These are phyloP conservation scores for Leptodactylus fuscus DNA, from an alignment of 2,113 vertebrate genomes.

Conservation along the genomic window DNA sequence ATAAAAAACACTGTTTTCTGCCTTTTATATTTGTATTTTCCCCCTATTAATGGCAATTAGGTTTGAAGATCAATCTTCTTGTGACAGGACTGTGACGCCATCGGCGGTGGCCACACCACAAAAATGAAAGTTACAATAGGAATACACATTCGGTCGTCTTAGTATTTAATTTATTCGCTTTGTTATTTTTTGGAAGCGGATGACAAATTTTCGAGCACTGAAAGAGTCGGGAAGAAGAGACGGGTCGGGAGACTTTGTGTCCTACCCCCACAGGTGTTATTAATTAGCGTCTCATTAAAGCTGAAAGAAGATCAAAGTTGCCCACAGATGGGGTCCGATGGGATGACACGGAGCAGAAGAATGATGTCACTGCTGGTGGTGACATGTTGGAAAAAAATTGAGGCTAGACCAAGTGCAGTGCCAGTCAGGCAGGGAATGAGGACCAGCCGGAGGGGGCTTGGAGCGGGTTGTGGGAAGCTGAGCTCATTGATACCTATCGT, in stretches of 20 bases:
- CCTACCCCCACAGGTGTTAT: slow-evolving; percentile 69
- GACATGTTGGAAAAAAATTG: slow-evolving; percentile 56
- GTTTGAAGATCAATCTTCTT: slow-evolving; percentile 36
- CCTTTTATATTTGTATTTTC: slow-evolving; percentile 50
- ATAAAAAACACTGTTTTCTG: slow-evolving; percentile 14
- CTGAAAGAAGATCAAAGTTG: slow-evolving; percentile 67
- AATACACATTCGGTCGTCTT: slow-evolving; percentile 66
- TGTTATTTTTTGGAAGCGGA: slow-evolving; percentile 60
- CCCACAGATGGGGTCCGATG: slow-evolving; percentile 64
- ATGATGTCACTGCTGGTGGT: slow-evolving; percentile 48
- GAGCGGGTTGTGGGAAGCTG: not conserved
- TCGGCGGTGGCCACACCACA: slow-evolving; percentile 61
- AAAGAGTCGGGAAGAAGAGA: slow-evolving; percentile 55
- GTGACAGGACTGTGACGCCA: slow-evolving; percentile 23
- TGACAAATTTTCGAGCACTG: slow-evolving; percentile 68
- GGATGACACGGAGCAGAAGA: slow-evolving; percentile 53
- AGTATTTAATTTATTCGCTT: slow-evolving; percentile 60
- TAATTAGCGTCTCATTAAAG: slow-evolving; percentile 72
- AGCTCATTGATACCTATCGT: slow-evolving; percentile 33
- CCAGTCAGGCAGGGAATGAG: not conserved
- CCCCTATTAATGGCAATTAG: slow-evolving; percentile 42
- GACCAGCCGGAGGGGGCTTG: accelerated
- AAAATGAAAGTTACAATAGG: slow-evolving; percentile 66
- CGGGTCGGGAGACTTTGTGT: slow-evolving; percentile 55
- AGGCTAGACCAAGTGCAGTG: slow-evolving; percentile 53